Evolutionary conservation across 2,888 invertebrate species (phyloP), one percentile per base, ranked within the genome.

Genomic region (Hoplodrina blanda): DNA sequence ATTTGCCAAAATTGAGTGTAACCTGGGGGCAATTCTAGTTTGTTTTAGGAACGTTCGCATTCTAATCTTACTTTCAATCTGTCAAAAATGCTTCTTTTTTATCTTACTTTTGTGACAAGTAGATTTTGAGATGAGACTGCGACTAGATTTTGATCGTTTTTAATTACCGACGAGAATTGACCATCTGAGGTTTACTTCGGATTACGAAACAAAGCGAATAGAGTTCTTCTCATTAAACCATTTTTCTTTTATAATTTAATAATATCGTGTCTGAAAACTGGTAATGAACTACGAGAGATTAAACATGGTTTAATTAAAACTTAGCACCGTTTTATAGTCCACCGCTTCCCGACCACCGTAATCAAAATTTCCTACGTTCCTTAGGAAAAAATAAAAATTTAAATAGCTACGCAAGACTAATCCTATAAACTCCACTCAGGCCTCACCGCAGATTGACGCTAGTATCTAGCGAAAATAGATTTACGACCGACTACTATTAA

Each of bases 401-500:
- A 60, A 52, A 33, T 55, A 46, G 4, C 1, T 15, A 19, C 73
- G 17, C 46, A 72, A 70, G 53, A 61, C 54, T 49, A 41, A 60
- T 54, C 25, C 10, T 25, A 79, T 64, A 63, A 67, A 69, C 10
- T 56, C 37, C 41, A 69, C 53, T 60, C 60, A 56, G 53, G 52
- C 62, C 37, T 33, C 57, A 60, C 67, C 78, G 46, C 67, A 80
- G 60, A 49, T 60, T 49, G 62, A 65, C 49, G 52, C 33, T 69
- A 61, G 55, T 65, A 62, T 71, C 57, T 61, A 52, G 50, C 62
- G 60, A 69, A 78, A 75, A 80, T 77, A 80, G 70, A 82, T 83
- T 83, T 68, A 81, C 55, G 62, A 69, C 59, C 53, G 46, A 46
- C 62, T 69, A 67, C 73, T 81, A 83, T 82, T 78, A 73, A 73